Base-by-base conservation (phyloP, 2,888 invertebrate species). In the Drosophila anceps region DNA sequence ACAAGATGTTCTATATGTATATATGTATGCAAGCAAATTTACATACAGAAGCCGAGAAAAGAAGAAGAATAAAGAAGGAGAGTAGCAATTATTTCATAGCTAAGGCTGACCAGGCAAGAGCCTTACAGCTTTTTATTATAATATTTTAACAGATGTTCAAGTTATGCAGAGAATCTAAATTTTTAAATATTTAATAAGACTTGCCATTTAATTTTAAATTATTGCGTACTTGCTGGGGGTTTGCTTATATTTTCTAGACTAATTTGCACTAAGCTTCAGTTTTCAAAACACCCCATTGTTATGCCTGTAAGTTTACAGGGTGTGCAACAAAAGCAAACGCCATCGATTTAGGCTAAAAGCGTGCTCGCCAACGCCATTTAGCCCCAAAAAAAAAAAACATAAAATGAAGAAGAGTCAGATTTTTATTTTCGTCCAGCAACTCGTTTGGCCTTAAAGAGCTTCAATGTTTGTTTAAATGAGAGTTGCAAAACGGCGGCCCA, bases 341-440 rank as follows among this genome's bases (percentile, higher is more conserved):
- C 35, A 60, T 58, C 39, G 48, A 67, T 61, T 78, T 69, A 43
- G 53, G 43, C 66, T 78, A 70, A 74, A 74, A 78, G 70, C 70
- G 44, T 54, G 41, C 24, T 18, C 37, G 43, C 60, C 53, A 69
- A 77, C 78, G 65, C 55, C 62, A 74, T 66, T 69, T 60, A 33
- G 6, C 9, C 50, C 10, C 3, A 9, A 8, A 46, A 51, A 48
- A 53, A 51, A 43, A 53, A 43, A 58, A 20, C n/a, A n/a, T n/a
- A 10, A n/a, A 29, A 33, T n/a, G 7, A 15, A 20, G 20, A 20
- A 5, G 51, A 51, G 51, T 12, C 53, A 15, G 24, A 10, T n/a
- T 46, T 29, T 62, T 48, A 48, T 48, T 72, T 60, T 54, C 58
- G 20, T n/a, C 10, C 15, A 18, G n/a, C 44, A 24, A 31, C 18